phyloP scores from a whole-genome alignment of 2,113 vertebrate genomes.

The Erythrolamprus reginae region DNA sequence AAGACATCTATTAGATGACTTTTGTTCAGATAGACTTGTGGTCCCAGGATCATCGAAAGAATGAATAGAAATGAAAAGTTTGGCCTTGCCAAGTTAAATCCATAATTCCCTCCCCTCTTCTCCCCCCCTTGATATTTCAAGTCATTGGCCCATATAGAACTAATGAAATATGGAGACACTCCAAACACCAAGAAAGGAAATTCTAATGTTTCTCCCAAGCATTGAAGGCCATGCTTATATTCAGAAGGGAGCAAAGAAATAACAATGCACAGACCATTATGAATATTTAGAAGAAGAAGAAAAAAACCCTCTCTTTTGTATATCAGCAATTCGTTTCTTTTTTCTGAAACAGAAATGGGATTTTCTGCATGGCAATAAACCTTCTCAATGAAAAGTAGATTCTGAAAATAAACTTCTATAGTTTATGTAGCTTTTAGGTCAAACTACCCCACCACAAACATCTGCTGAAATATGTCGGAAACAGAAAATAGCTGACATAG shows the following conservation, averaged over 20 bases:
- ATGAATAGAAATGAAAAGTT: background rate
- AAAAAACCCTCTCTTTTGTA: background rate
- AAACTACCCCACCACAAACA: conserved; percentile 44
- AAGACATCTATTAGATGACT: background rate
- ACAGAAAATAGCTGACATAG: conserved; percentile 69
- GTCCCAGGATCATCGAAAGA: background rate
- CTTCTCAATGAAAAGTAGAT: conserved; percentile 8
- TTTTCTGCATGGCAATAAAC: conserved; percentile 2
- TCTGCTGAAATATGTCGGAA: conserved; percentile 53
- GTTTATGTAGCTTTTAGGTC: conserved; percentile 40
- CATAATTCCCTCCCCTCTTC: background rate
- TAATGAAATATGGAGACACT: background rate
- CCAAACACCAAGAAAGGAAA: background rate
- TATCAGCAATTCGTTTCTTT: background rate
- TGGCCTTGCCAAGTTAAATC: background rate
- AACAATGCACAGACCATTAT: background rate
- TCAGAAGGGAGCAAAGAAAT: background rate
- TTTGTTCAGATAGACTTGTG: background rate
- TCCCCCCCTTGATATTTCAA: background rate
- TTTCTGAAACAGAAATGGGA: background rate
- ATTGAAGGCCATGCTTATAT: conserved; percentile 1
- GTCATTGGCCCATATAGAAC: background rate
- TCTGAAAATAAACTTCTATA: conserved; percentile 29
- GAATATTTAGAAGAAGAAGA: background rate
- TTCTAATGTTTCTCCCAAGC: background rate